phyloP scores from a whole-genome alignment of 2,888 invertebrate species.

The Drosophila kokeensis region DNA sequence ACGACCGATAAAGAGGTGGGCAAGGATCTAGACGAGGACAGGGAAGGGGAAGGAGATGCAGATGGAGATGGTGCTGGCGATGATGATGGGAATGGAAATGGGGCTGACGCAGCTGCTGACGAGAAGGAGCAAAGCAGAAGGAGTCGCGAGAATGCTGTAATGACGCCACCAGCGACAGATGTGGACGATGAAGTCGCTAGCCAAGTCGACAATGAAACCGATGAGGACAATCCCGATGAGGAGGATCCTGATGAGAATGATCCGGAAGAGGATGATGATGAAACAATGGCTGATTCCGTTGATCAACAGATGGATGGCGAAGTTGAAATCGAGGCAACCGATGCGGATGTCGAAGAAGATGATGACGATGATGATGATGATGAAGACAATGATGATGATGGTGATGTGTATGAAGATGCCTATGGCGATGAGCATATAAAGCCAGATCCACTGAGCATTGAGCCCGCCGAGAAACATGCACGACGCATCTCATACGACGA shows the following conservation, averaged over 20 bases:
- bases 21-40: slow-evolving; percentile 33
- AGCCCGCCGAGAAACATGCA: slow-evolving; percentile 38
- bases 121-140: slow-evolving; percentile 27
- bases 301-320: slow-evolving; percentile 67
- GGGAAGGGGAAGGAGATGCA: slow-evolving; percentile 39
- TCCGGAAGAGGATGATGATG: slow-evolving; percentile 68
- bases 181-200: slow-evolving; percentile 53
- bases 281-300: slow-evolving; percentile 75
- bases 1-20: slow-evolving; percentile 38
- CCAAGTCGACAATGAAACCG: slow-evolving; percentile 56
- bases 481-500: slow-evolving; percentile 35
- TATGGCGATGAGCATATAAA: slow-evolving; percentile 57
- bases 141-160: slow-evolving; percentile 51
- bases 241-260: slow-evolving; percentile 29
- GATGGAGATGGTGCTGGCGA: slow-evolving; percentile 32
- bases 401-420: slow-evolving; percentile 72
- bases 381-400: slow-evolving; percentile 54
- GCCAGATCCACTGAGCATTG: slow-evolving; percentile 9
- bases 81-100: slow-evolving; percentile 32
- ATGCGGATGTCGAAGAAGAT: slow-evolving; percentile 70
- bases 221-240: not conserved
- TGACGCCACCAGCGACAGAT: slow-evolving; percentile 73
- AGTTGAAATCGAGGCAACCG: slow-evolving; percentile 69
- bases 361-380: slow-evolving; percentile 40
- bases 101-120: slow-evolving; percentile 1